These are phyloP conservation scores for Momotus momota DNA, from an alignment of 2,797 vertebrate species.

Conservation along the genomic window DNA sequence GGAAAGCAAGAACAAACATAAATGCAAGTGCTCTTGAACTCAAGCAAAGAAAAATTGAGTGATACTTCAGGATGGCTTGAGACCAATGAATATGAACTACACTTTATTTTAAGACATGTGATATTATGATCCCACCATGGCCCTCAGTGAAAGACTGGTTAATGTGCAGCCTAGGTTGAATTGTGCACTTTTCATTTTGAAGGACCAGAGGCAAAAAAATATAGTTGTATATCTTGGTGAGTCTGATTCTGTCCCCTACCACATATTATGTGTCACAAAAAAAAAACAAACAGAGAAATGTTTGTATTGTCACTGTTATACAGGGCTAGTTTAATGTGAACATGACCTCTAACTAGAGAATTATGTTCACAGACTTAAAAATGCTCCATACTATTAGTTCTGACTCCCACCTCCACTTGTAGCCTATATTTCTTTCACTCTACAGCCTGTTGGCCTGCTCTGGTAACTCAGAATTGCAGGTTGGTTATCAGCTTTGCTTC, in stretches of 20 bases:
- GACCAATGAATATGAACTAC: neutral
- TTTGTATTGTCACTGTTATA: neutral
- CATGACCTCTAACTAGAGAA: neutral
- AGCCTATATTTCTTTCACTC: neutral
- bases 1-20: neutral
- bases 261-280: neutral
- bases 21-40: neutral
- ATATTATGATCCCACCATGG: neutral
- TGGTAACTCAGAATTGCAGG: neutral
- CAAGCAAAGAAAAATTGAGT: neutral
- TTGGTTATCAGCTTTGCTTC: neutral
- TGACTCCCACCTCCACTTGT: neutral
- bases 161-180: neutral
- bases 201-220: neutral
- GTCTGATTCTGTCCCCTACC: neutral
- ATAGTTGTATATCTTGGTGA: neutral
- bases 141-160: neutral
- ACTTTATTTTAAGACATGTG: neutral
- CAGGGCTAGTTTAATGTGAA: neutral
- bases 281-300: neutral
- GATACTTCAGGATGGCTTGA: neutral
- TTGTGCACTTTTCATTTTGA: neutral
- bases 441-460: neutral
- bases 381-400: neutral
- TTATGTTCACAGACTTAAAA: neutral